These are phyloP conservation scores for Perodicticus potto DNA, from an alignment of 2,797 vertebrate species.

Conservation along the genomic window DNA sequence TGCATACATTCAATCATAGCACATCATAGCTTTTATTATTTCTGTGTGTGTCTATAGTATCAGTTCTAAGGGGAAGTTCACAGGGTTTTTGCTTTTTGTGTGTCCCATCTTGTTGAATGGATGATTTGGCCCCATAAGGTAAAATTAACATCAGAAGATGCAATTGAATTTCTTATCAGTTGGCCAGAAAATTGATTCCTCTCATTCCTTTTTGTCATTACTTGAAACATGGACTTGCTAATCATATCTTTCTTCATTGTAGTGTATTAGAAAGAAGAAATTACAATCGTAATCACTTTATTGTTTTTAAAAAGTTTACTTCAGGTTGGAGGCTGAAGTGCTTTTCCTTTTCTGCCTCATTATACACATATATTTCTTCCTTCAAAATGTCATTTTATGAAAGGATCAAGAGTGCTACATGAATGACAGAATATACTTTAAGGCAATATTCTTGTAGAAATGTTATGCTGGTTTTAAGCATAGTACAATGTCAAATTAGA, in stretches of 20 bases:
- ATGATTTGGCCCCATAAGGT: neutral
- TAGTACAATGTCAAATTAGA: slow-evolving; percentile 12
- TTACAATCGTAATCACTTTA: neutral
- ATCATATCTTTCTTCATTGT: neutral
- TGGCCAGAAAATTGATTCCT: neutral
- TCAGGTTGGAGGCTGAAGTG: neutral
- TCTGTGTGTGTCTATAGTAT: neutral
- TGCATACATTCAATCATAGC: neutral
- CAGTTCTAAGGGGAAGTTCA: neutral
- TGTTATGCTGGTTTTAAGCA: neutral
- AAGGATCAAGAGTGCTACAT: neutral
- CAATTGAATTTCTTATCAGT: neutral
- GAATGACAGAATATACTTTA: slow-evolving; percentile 29
- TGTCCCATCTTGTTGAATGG: neutral
- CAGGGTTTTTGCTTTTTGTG: neutral
- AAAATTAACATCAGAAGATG: neutral
- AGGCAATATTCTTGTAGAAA: neutral
- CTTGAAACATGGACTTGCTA: neutral
- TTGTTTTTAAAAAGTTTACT: neutral
- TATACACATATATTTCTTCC: neutral
- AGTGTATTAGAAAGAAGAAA: slow-evolving; percentile 49
- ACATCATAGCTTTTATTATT: neutral
- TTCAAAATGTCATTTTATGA: slow-evolving; percentile 38
- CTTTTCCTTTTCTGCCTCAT: neutral
- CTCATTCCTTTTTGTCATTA: neutral